phyloP scores from a whole-genome alignment of 2,113 vertebrate genomes.

The Butastur rufipennis region DNA sequence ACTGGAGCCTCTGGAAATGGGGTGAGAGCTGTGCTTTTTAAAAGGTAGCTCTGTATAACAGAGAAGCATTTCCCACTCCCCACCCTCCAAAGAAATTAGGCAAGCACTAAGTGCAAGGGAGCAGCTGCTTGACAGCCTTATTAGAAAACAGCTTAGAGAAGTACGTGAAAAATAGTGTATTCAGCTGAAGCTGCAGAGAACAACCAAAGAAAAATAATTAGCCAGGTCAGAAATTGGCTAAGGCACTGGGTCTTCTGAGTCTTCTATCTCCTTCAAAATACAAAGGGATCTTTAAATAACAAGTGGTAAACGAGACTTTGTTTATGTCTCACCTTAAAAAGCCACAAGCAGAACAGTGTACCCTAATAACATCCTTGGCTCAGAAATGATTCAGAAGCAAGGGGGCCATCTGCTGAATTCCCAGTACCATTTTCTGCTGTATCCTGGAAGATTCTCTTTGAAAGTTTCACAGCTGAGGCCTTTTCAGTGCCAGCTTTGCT shows the following conservation, averaged over 20 bases:
- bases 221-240: background rate
- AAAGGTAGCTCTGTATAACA: background rate
- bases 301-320: background rate
- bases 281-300: constrained; percentile 24
- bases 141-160: constrained; percentile 9
- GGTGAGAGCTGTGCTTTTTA: background rate
- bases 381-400: constrained; percentile 50
- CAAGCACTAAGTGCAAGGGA: background rate
- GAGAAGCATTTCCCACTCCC: background rate
- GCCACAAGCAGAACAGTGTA: background rate
- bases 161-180: constrained; percentile 20
- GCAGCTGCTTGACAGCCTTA: constrained; percentile 17
- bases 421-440: background rate
- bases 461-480: background rate
- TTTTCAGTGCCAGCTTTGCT: background rate
- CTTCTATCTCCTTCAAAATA: constrained; percentile 4
- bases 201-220: constrained; percentile 38
- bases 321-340: constrained; percentile 46
- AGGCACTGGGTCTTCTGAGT: background rate
- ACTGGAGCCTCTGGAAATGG: background rate
- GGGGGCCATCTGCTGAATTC: constrained; percentile 64
- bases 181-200: constrained; percentile 27
- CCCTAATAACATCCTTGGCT: constrained; percentile 21
- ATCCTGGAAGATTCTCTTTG: background rate
- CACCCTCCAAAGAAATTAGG: background rate